Evolutionary conservation across 2,888 invertebrate genomes (phyloP), one percentile per base, ranked within the genome.

Genomic region (Hermaeophaga mercurialis): DNA sequence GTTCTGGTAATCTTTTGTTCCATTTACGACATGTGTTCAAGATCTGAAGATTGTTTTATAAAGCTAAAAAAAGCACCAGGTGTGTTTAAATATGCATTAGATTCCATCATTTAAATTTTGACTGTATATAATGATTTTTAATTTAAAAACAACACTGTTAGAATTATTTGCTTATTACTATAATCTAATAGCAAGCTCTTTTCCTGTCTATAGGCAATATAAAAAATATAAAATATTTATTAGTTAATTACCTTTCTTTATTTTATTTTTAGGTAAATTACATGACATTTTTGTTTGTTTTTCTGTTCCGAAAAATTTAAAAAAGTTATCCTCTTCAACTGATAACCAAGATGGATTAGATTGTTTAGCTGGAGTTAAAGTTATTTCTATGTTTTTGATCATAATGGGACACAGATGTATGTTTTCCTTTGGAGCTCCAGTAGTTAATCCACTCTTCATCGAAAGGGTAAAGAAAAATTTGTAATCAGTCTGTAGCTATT

Each of bases 351-450:
- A 70, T 39, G 69, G 70, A 67, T 44, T 52, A 11, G 43, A 44
- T 6, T 43, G 70, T 41, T 61, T 72, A 11, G 64, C 67, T 31
- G 72, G 71, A 5, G 28, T 72, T 17, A 72, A 72, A 62, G 66
- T 70, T 1, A 45, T 69, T 5, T 70, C 71, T 0, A 67, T 72
- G 63, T 70, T 67, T 50, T 47, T 71, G n/a, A 67, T 72, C 17
- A 72, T 72, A 19, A 63, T 71, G 67, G 72, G 72, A 12, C 72
- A 72, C 48, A 61, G 72, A 44, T 66, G 70, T 38, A 70, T 72
- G 71, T 72, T 71, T 48, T 57, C 50, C 12, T 61, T 72, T 28
- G 70, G 71, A 14, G 65, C 70, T 22, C 72, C 72, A 4, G 18
- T 72, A 6, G 24, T 61, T 7, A 72, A 72, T 57, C 62, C 71